These are phyloP conservation scores for Lampris megalopsis DNA, from an alignment of 2,113 vertebrate species.

Conservation along the genomic window DNA sequence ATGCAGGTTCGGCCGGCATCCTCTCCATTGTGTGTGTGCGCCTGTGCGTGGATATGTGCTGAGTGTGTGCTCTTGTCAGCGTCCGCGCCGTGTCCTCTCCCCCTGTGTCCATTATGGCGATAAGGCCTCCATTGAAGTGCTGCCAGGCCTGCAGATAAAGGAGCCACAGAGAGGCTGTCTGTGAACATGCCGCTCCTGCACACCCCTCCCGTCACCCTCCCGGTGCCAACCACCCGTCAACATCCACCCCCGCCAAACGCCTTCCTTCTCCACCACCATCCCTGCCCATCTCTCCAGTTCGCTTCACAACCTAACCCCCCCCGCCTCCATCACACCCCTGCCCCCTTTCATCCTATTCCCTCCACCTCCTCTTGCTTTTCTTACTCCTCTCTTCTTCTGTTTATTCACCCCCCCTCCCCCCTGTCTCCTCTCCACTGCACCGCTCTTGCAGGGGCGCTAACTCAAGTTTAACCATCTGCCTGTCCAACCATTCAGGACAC, in stretches of 20 bases:
- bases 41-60: conserved; percentile 27
- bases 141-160: conserved; percentile 81
- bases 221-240: conserved; percentile 69
- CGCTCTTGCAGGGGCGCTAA: not conserved
- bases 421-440: not conserved
- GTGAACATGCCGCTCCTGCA: conserved; percentile 75
- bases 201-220: conserved; percentile 47
- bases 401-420: not conserved
- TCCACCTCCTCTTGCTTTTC: conserved; percentile 2
- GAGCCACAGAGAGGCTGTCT: conserved; percentile 77
- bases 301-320: not conserved
- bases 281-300: too few relatives aligned
- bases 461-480: not conserved
- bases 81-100: conserved; percentile 53
- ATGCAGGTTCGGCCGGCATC: not conserved
- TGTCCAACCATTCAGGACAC: not conserved
- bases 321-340: not conserved
- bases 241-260: conserved; percentile 6
- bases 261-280: conserved; percentile 1
- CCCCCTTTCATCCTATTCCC: not conserved
- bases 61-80: conserved; percentile 60
- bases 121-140: conserved; percentile 80
- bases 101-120: conserved; percentile 76
- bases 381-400: not conserved
- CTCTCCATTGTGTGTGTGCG: conserved; percentile 17